Evolutionary conservation across 2,797 vertebrate genomes (phyloP), one percentile per base, ranked within the genome.

Genomic region (Halcyon leucocephala): DNA sequence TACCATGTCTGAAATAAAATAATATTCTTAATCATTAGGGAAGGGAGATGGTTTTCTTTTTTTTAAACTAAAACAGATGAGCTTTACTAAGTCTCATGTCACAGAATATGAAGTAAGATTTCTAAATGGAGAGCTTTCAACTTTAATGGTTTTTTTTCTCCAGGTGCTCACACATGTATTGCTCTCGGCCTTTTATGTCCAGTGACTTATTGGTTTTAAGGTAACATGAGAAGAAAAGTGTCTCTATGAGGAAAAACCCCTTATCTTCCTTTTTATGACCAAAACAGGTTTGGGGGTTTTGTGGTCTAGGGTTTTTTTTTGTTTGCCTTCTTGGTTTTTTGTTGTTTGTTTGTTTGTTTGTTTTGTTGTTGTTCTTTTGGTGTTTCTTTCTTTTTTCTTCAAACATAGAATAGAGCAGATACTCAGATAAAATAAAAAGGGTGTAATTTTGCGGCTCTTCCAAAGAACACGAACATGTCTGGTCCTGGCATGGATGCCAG

Each of bases 401-500:
- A 52, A 25, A 61, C 7, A 7, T 18, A 24, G 58, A 54, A 42
- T 65, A 55, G 7, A 33, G 49, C 22, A 51, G 15, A 5, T 61
- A 24, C 10, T 10, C 10, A 5, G 42, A 2, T 31, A 24, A 61
- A 62, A 28, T 52, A 46, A 8, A 18, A 31, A 60, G 54, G 42
- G 25, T 15, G 42, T 62, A 18, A 46, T 77, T 67, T 28, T 93
- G 15, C 60, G 77, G 22, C 51, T 77, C 28, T 61, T 61, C 24
- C 3, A 26, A 52, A 58, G 17, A 55, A 7, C 13, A 19, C 19
- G 37, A 41, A 29, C 10, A 0, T 60, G 37, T 10, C 26, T 0
- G 1, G 22, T 73, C 21, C 31, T 54, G 51, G 57, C 33, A 7
- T 15, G 26, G 14, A 21, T 35, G 33, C 46, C 1, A 0, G 31